phyloP scores from a whole-genome alignment of 1,140 invertebrate genomes.

The Drosophila quadrilineata region DNA sequence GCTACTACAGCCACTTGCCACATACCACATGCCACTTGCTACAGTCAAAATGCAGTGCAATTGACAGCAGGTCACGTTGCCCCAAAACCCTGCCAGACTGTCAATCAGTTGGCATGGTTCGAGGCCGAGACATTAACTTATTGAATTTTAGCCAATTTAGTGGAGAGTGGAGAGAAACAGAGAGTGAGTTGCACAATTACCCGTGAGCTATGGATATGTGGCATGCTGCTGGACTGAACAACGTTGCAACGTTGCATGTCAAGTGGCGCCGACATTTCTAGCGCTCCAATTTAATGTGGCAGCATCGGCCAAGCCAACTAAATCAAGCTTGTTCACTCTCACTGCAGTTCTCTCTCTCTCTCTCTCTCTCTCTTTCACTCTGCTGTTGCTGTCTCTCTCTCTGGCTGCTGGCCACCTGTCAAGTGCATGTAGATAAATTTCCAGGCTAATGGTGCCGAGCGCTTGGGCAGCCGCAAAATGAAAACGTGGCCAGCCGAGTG shows the following conservation, averaged over 20 bases:
- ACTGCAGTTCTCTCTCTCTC: background rate
- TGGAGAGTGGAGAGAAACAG: slow-evolving; percentile 7
- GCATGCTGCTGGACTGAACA: slow-evolving; percentile 2
- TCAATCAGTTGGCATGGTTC: slow-evolving; percentile 22
- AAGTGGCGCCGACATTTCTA: slow-evolving; percentile 46
- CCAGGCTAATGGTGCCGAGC: slow-evolving; percentile 62
- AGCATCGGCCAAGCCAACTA: slow-evolving; percentile 41
- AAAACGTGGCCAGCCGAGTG: slow-evolving; percentile 19
- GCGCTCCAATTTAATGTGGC: slow-evolving; percentile 67
- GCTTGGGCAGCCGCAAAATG: slow-evolving; percentile 51
- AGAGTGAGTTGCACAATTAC: slow-evolving; percentile 36
- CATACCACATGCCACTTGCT: slow-evolving; percentile 57
- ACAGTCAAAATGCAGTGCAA: slow-evolving; percentile 57
- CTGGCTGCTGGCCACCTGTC: slow-evolving; percentile 54
- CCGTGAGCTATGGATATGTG: slow-evolving; percentile 44
- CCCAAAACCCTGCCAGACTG: slow-evolving; percentile 48
- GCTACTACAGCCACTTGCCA: background rate
- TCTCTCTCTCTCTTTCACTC: background rate
- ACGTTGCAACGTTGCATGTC: slow-evolving; percentile 38
- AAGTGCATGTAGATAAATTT: slow-evolving; percentile 77
- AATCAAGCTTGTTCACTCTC: too few species aligned
- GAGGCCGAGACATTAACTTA: slow-evolving; percentile 62
- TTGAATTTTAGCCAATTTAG: slow-evolving; percentile 74
- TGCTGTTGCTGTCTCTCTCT: background rate
- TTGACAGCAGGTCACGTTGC: slow-evolving; percentile 25